A percentile compares a stretch with the other conserved stretches of the same genome.
Conservation (phyloP, 1,140 invertebrate genomes). For the Scaptomyza montana region DNA sequence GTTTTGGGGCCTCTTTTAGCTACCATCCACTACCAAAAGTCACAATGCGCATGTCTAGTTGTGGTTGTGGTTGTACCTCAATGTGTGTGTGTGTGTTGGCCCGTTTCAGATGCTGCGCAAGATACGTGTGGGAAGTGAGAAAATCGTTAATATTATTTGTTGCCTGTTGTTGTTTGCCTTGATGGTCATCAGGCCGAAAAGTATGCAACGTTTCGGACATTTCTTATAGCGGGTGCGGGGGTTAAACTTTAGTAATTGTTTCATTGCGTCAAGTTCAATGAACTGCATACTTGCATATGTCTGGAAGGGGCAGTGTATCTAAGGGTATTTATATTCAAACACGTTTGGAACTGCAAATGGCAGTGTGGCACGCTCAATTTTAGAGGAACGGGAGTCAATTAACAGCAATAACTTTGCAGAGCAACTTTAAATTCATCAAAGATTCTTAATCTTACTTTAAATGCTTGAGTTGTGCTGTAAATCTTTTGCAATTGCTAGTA, state of each 20-base stretch:
- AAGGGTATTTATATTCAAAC: constrained; percentile 8
- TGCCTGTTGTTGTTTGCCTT: constrained; percentile 26
- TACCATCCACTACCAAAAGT: constrained; percentile 69
- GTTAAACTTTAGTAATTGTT: constrained; percentile 11
- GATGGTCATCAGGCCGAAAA: constrained; percentile 39
- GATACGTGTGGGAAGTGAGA: constrained; percentile 57
- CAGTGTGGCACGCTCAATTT: neutral
- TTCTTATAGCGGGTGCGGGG: constrained; percentile 18
- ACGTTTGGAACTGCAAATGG: constrained; percentile 4
- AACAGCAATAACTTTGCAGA: constrained; percentile 26
- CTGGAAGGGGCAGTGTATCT: neutral
- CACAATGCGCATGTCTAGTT: constrained; percentile 60
- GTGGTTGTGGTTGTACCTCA: neutral
- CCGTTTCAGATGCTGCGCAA: constrained; percentile 57
- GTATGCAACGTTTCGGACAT: constrained; percentile 42
- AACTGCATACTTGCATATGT: constrained; percentile 17
- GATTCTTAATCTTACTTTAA: neutral
- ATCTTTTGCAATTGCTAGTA: neutral
- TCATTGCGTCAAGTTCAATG: constrained; percentile 32
- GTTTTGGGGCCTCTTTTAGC: constrained; percentile 21
- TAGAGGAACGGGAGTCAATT: neutral
- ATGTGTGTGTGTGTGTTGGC: constrained; percentile 36
- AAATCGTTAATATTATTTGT: constrained; percentile 73
- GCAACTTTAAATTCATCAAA: constrained; percentile 8
- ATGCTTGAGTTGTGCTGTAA: no score